These are phyloP conservation scores for Nerophis ophidion DNA, from an alignment of 2,113 vertebrate species.

Conservation along the genomic window DNA sequence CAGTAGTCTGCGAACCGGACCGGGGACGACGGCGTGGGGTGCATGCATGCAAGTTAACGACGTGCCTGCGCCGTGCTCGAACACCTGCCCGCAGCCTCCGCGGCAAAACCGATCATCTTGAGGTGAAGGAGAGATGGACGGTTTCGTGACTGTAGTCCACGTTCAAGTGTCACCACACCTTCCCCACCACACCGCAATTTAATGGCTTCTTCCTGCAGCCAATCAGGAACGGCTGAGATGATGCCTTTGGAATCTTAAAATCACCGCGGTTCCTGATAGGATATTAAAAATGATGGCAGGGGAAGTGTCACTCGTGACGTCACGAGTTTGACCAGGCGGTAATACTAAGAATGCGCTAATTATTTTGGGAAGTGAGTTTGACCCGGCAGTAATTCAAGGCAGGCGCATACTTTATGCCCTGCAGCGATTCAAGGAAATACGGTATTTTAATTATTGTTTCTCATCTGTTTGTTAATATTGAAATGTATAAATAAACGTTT, in stretches of 20 bases:
- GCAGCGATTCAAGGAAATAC: no score
- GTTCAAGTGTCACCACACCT: slow-evolving; percentile 36
- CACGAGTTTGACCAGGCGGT: no score
- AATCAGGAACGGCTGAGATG: slow-evolving; percentile 10
- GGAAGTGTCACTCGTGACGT: no score
- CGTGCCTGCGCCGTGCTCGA: slow-evolving; percentile 40
- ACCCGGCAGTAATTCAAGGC: no score
- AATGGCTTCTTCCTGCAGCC: slow-evolving; percentile 28
- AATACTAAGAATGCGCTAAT: no score
- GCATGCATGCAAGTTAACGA: slow-evolving; percentile 47
- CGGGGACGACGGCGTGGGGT: slow-evolving; percentile 42
- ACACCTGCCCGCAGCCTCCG: slow-evolving; percentile 36
- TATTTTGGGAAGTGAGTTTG: no score
- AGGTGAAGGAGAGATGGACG: not conserved
- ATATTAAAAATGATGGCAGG: no score
- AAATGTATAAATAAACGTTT: no score
- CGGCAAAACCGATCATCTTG: not conserved
- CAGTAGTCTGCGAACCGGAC: slow-evolving; percentile 52
- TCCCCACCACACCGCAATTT: slow-evolving; percentile 6
- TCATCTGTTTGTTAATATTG: no score
- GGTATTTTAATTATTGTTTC: no score
- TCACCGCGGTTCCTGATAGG: slow-evolving; percentile 26
- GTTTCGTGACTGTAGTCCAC: slow-evolving; percentile 21
- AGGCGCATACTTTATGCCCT: no score
- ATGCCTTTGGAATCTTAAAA: slow-evolving; percentile 21